Conservation (phyloP, 2,797 vertebrate species). For the Oreortyx pictus region DNA sequence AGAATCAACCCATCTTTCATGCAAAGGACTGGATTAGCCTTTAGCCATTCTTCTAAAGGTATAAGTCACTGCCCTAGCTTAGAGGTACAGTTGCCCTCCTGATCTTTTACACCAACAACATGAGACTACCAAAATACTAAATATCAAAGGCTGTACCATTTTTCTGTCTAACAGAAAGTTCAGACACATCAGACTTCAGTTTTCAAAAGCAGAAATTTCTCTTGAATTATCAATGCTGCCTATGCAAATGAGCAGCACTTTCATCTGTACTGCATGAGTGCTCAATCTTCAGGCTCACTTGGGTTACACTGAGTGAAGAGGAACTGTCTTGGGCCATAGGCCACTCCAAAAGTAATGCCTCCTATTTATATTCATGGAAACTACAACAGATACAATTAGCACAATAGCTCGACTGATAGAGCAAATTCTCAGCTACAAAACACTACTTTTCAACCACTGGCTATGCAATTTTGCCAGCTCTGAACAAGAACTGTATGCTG, state of each 20-base stretch:
- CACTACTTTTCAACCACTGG: no score
- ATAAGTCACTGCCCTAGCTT: not conserved
- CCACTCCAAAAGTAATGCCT: no score
- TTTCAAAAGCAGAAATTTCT: not conserved
- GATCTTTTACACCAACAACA: not conserved
- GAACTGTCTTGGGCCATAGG: no score
- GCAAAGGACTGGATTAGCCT: not conserved
- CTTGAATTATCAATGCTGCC: not conserved
- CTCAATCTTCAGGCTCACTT: no score
- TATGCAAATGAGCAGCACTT: not conserved
- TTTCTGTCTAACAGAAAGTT: not conserved
- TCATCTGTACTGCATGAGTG: not conserved
- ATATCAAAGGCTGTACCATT: not conserved
- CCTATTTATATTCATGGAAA: no score
- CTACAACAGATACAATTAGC: no score
- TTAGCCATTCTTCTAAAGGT: not conserved
- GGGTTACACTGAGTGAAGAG: no score
- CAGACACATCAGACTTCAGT: not conserved
- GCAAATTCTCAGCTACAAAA: no score
- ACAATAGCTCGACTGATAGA: no score
- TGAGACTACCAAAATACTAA: not conserved
- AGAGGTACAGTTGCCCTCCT: not conserved
- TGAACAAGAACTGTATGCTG: no score
- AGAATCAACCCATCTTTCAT: not conserved
- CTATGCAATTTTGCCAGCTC: no score